These are phyloP conservation scores for Calonectris borealis DNA, from an alignment of 2,113 vertebrate species.

Conservation along the genomic window DNA sequence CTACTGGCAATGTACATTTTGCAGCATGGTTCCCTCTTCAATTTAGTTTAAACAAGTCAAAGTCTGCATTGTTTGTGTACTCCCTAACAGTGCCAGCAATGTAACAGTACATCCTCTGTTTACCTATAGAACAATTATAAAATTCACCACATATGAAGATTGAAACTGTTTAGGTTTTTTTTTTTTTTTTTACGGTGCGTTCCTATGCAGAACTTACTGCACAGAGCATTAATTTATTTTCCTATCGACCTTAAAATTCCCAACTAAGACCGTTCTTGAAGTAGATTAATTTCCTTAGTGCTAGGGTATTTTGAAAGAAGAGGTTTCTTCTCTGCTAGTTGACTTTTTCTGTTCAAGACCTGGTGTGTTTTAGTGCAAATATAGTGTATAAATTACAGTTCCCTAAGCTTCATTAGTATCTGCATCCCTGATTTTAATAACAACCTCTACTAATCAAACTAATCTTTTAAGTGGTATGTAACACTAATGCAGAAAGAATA, in stretches of 20 bases:
- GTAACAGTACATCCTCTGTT: rapidly evolving
- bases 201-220: background rate
- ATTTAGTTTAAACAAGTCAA: background rate
- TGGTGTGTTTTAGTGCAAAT: background rate
- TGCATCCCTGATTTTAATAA: background rate
- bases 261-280: background rate
- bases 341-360: background rate
- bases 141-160: background rate
- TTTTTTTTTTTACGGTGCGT: background rate
- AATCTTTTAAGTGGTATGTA: background rate
- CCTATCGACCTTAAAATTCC: background rate
- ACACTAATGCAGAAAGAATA: background rate
- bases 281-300: background rate
- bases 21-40: background rate
- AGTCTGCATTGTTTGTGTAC: background rate
- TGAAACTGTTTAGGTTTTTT: background rate
- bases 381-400: background rate
- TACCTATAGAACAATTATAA: background rate
- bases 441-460: background rate
- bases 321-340: background rate
- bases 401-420: background rate
- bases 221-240: background rate
- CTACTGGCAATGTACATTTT: background rate
- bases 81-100: background rate
- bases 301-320: background rate